Base-by-base conservation (phyloP, 2,888 invertebrate genomes). In the Sesia apiformis region DNA sequence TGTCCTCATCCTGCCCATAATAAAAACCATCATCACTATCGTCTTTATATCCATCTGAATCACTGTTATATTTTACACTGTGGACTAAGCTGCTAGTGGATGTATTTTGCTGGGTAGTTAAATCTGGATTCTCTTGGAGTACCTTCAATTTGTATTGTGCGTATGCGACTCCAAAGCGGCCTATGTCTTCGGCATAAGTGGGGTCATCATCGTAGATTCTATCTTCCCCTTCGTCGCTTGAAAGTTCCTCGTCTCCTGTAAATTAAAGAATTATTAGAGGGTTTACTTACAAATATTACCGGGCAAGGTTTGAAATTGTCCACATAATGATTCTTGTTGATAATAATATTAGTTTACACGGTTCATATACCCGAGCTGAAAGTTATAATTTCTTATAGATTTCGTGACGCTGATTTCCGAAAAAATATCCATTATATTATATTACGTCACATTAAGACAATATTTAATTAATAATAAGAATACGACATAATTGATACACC, bases 101-200 rank as follows among this genome's bases (percentile, higher is more conserved):
- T 1, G 42, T 5, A 4, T 50, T 39, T 50, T 50, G 5, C 7
- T 38, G 5, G 3, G 38, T 23, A 52, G 23, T 23, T 2, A 73
- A 38, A 6, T 72, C 69, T 0, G 74, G 64, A 4, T 78, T 69
- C 56, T 82, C 78, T 4, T 23, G 23, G 23, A 84, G 52, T 1
- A 91, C 76, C 57, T 76, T 90, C 0, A 92, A 91, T 73, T 93
- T 94, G 66, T 93, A 94, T 58, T 90, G 91, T 0, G 94, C 94
- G 63, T 94, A 94, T 6, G 91, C 90, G 57, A 86, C 84, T 0
- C 94, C 94, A 65, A 92, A 93, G 3, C 89, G 78, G 56, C 91
- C 84, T 0, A 91, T 91, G 69, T 94, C 93, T 52, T 84, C 80
- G 4, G 84, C 76, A 55, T 81, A 74, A 1, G 78, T 70, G 0